Percentiles rank a stretch among this genome's conserved stretches.
Conservation (phyloP, 1,140 invertebrate genomes). For the Leptinotarsa undecemlineata region DNA sequence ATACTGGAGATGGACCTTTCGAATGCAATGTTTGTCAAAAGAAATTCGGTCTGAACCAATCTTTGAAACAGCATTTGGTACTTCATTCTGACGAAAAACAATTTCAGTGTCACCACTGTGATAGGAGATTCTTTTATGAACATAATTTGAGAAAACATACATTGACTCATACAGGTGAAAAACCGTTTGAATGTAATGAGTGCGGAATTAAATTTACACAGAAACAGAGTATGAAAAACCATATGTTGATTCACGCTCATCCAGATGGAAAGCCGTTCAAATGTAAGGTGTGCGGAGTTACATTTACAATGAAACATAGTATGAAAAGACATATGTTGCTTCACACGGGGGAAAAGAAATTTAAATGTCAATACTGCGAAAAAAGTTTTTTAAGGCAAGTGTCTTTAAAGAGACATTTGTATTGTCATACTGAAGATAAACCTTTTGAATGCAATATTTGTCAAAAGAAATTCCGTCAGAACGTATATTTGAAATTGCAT, state of each 20-base stretch:
- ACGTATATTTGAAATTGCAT: slow-evolving; percentile 60
- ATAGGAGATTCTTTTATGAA: background rate
- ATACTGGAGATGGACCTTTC: slow-evolving; percentile 8
- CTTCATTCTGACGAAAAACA: too few species aligned
- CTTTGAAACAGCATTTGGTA: slow-evolving; percentile 13
- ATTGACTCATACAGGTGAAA: background rate
- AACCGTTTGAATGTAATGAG: background rate
- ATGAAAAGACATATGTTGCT: background rate
- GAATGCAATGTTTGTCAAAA: slow-evolving; percentile 17
- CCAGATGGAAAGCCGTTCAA: background rate
- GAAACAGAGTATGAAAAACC: background rate
- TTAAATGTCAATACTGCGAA: background rate
- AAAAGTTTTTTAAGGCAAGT: background rate
- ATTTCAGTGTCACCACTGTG: too few species aligned
- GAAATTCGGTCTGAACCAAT: background rate
- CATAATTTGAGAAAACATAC: too few species aligned
- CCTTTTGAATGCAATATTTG: slow-evolving; percentile 68
- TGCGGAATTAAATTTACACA: background rate
- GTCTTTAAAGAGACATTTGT: background rate
- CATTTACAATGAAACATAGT: background rate
- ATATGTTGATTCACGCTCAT: background rate
- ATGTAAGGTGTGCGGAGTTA: background rate
- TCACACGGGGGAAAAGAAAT: background rate
- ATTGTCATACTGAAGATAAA: slow-evolving; percentile 68
- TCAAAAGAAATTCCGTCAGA: slow-evolving; percentile 61